Conservation (phyloP, 2,113 vertebrate genomes). For the Rhegmatorhina hoffmannsi region DNA sequence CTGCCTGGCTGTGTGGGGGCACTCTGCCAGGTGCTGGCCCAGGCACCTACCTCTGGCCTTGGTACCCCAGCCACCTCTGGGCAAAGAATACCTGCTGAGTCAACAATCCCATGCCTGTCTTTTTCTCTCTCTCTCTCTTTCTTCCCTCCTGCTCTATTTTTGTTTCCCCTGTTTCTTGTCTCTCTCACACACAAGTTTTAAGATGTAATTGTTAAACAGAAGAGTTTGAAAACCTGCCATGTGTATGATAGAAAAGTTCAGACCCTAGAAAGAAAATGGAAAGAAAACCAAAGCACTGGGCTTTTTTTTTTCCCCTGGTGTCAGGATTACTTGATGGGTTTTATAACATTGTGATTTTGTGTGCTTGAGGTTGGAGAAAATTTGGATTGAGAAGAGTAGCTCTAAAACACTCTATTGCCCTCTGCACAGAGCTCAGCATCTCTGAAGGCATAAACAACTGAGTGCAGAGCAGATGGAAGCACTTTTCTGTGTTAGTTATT, state of each 20-base stretch:
- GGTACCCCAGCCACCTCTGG: background rate
- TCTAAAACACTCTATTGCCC: background rate
- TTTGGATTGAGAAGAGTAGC: background rate
- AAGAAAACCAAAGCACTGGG: background rate
- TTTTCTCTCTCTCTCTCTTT: background rate
- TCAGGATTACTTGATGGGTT: background rate
- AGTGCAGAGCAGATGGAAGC: conserved; percentile 6
- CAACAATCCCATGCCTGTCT: background rate
- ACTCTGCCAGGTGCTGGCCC: background rate
- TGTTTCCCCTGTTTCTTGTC: background rate
- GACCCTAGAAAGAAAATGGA: background rate
- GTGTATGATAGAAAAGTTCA: background rate
- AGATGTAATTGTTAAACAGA: background rate
- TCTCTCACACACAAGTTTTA: background rate
- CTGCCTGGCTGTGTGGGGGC: fast-evolving
- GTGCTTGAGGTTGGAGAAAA: background rate
- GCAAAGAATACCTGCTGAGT: background rate
- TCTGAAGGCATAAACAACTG: background rate
- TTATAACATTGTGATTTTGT: background rate
- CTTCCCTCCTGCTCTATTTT: background rate
- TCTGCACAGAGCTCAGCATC: background rate
- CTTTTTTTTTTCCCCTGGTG: background rate
- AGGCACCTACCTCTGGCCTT: background rate
- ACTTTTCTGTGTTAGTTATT: conserved; percentile 5
- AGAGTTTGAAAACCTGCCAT: background rate